A percentile compares a stretch with the other conserved stretches of the same genome.
phyloP scores from a whole-genome alignment of 2,797 vertebrate species.

The Anolis apletophallus region DNA sequence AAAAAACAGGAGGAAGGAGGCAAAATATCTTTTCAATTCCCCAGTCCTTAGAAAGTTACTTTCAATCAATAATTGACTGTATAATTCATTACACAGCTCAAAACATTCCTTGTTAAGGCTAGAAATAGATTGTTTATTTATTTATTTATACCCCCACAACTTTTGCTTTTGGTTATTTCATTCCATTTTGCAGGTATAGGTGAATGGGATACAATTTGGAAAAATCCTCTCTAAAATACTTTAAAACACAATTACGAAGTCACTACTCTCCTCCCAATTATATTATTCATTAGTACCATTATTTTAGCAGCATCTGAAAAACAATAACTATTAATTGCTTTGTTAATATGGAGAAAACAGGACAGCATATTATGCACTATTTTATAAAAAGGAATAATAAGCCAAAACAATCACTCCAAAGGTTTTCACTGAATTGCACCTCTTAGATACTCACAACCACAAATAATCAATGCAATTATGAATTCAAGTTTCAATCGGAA shows the following conservation, averaged over 20 bases:
- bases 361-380: background rate
- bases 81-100: background rate
- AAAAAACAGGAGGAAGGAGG: background rate
- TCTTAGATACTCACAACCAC: slow-evolving; percentile 2
- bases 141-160: too few relatives aligned
- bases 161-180: too few relatives aligned
- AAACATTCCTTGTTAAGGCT: too few relatives aligned
- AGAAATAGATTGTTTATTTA: too few relatives aligned
- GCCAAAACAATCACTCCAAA: background rate
- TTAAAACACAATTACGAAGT: background rate
- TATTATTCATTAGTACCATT: background rate
- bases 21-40: background rate
- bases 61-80: background rate
- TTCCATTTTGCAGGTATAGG: background rate
- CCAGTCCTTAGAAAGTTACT: background rate
- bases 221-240: background rate
- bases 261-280: background rate
- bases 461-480: slow-evolving; percentile 10
- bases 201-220: background rate
- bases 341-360: background rate
- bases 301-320: background rate
- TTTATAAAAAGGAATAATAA: background rate
- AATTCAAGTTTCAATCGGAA: background rate
- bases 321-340: background rate
- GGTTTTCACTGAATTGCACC: background rate